phyloP scores from a whole-genome alignment of 2,888 invertebrate genomes.

The Epirrhoe alternata region DNA sequence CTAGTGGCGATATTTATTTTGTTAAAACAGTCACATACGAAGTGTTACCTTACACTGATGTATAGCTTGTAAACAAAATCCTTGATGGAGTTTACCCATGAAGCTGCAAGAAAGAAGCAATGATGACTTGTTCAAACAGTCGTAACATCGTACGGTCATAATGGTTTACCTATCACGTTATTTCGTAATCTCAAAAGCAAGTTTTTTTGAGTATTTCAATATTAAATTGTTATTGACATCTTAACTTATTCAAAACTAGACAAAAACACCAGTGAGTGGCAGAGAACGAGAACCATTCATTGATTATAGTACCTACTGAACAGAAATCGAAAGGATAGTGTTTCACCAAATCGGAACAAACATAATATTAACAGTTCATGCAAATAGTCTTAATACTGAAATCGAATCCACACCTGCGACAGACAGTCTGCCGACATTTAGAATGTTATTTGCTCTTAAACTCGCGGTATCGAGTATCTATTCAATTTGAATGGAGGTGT shows the following conservation, averaged over 20 bases:
- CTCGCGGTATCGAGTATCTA: slow-evolving; percentile 33
- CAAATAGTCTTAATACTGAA: background rate
- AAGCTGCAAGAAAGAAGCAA: background rate
- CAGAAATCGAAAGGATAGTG: background rate
- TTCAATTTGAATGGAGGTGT: slow-evolving; percentile 32
- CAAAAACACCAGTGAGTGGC: no score
- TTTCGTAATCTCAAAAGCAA: background rate
- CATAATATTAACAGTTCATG: background rate
- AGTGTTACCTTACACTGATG: background rate
- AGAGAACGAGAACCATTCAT: no score
- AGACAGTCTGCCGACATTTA: slow-evolving; percentile 6
- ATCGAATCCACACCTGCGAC: slow-evolving; percentile 5
- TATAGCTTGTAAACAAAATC: no score
- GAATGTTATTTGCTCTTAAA: slow-evolving; percentile 39
- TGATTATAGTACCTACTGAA: no score
- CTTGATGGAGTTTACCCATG: no score
- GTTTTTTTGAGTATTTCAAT: background rate
- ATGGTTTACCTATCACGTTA: no score
- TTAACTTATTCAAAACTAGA: no score
- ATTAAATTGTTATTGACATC: no score
- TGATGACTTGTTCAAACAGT: no score
- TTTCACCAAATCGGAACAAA: background rate
- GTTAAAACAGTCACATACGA: background rate
- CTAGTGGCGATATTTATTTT: slow-evolving; percentile 41
- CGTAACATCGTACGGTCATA: no score